A percentile compares a stretch with the other conserved stretches of the same genome.
These are phyloP conservation scores for Ornithoptera priamus DNA, from an alignment of 2,888 invertebrate species.

Conservation along the genomic window DNA sequence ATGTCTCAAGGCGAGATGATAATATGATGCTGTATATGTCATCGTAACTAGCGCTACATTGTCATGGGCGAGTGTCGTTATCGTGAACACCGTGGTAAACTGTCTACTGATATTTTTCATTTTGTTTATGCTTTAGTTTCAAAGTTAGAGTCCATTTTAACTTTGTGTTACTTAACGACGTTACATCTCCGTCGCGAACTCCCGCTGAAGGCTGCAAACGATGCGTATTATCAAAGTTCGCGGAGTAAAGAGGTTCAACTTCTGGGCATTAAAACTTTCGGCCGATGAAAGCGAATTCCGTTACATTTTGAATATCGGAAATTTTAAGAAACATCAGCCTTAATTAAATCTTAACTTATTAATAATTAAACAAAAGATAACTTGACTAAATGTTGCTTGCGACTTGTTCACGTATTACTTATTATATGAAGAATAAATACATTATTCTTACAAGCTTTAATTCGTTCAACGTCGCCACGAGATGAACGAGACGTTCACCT, in stretches of 20 bases:
- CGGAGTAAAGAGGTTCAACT: conserved; percentile 23
- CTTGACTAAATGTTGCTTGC: background rate
- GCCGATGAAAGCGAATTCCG: conserved; percentile 19
- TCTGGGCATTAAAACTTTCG: conserved; percentile 20
- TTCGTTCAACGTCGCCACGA: too few relatives aligned
- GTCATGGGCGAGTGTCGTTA: too few relatives aligned
- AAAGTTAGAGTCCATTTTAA: background rate
- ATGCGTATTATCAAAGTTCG: conserved; percentile 26
- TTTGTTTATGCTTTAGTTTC: background rate
- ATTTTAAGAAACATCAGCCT: conserved; percentile 15
- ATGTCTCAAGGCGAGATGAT: too few relatives aligned
- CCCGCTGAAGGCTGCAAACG: conserved; percentile 9
- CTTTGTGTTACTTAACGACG: conserved; percentile 9
- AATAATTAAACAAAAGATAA: conserved; percentile 3
- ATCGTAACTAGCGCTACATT: too few relatives aligned
- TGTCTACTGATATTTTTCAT: too few relatives aligned
- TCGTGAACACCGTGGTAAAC: too few relatives aligned
- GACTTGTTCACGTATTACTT: background rate
- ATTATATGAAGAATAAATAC: background rate
- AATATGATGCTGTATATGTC: too few relatives aligned
- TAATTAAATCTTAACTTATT: conserved; percentile 15
- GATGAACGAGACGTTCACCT: too few relatives aligned
- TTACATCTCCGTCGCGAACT: conserved; percentile 19
- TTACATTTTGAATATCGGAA: conserved; percentile 19
- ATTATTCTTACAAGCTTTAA: too few relatives aligned